phyloP scores from a whole-genome alignment of 2,113 vertebrate species.

The Leiothrix lutea region DNA sequence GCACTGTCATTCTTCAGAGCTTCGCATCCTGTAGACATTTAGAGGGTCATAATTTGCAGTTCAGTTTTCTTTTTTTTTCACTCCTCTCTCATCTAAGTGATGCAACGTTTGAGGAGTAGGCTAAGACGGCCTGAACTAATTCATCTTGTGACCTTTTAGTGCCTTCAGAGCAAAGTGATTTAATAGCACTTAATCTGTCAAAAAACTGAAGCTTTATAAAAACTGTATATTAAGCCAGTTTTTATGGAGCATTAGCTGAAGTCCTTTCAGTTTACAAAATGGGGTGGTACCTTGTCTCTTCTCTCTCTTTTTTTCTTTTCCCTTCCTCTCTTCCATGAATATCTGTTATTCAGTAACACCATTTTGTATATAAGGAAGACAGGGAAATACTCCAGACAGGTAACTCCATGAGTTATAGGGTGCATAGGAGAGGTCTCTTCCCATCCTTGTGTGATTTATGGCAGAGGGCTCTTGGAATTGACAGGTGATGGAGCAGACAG shows the following conservation, averaged over 20 bases:
- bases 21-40: conserved; percentile 74
- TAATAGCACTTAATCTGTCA: conserved; percentile 85
- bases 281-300: not conserved
- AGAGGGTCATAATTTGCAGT: conserved; percentile 74
- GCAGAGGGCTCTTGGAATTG: not conserved
- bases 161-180: conserved; percentile 80
- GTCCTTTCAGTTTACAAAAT: conserved; percentile 72
- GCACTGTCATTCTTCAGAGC: conserved; percentile 69
- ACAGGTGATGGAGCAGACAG: accelerated
- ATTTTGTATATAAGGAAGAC: not conserved
- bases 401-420: not conserved
- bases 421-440: not conserved
- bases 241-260: conserved; percentile 77
- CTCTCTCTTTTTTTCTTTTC: not conserved
- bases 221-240: conserved; percentile 79
- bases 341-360: not conserved
- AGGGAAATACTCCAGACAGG: not conserved
- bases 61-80: conserved; percentile 68
- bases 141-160: conserved; percentile 81
- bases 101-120: conserved; percentile 60
- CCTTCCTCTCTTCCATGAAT: not conserved
- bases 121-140: conserved; percentile 76
- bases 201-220: conserved; percentile 80
- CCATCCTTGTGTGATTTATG: not conserved
- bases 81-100: conserved; percentile 40